Evolutionary conservation across 1,140 invertebrate species (phyloP), one percentile per base, ranked within the genome.

Genomic region (Rhagoletis pomonella): DNA sequence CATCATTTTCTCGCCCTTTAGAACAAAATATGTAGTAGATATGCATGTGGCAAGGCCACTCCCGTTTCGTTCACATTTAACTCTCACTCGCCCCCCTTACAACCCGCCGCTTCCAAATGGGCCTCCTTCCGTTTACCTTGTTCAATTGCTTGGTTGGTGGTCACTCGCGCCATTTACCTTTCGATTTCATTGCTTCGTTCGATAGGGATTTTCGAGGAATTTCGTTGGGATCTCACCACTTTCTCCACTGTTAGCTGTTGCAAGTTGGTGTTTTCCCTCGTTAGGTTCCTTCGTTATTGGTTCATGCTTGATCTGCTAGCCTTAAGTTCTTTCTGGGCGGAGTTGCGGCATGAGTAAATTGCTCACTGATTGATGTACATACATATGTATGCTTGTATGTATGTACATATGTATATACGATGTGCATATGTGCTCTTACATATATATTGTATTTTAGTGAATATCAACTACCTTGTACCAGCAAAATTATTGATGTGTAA

Each of bases 221-320:
- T 55, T 1, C 9, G 19, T 50, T 55, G 47, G 7, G 14, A 55
- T 47, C 4, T 81, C 55, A 9, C 42, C 73, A 81, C 73, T 7
- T 55, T 81, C 47, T 55, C 55, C 12, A 47, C 73, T 81, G 50
- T 81, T n/a, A n/a, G n/a, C n/a, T n/a, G n/a, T n/a, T n/a, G n/a
- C n/a, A n/a, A n/a, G n/a, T n/a, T 19, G 73, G 50, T 55, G 73
- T n/a, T 81, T 81, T 55, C 47, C 73, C 50, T 58, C 50, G 73
- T 3, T 81, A 42, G 47, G 17, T 81, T 55, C 47, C 50, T 81
- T 81, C 73, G n/a, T 81, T 55, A 29, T 29, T 29, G 47, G 73
- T 81, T 81, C 19, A 55, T 81, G 73, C 73, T 55, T 81, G 47
- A 81, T 81, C 73, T 58, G 73, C 19, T 50, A n/a, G 44, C 47